phyloP scores from a whole-genome alignment of 2,113 vertebrate species.

The Dipodomys ordii region DNA sequence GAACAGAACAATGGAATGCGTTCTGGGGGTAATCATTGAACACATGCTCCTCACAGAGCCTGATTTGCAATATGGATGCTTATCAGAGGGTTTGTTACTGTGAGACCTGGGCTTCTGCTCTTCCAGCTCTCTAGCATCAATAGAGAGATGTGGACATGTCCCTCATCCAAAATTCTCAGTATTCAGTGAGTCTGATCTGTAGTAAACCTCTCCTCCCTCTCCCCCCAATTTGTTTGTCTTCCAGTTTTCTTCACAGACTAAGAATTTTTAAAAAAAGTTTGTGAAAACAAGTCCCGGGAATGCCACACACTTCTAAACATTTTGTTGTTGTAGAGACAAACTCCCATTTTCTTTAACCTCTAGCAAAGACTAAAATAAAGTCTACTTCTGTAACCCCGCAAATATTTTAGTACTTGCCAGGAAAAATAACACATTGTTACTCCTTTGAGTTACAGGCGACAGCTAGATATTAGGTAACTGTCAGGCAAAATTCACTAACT shows the following conservation, averaged over 20 bases:
- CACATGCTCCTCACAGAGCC: constrained; percentile 18
- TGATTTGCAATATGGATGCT: background rate
- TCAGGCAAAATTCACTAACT: background rate
- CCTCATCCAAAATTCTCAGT: background rate
- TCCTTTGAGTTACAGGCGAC: background rate
- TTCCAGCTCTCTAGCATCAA: background rate
- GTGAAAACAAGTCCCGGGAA: background rate
- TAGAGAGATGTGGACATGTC: background rate
- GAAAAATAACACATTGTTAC: background rate
- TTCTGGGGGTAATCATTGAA: constrained; percentile 67
- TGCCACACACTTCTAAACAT: background rate
- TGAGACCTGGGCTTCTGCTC: background rate
- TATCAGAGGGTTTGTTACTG: background rate
- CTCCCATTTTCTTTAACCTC: background rate
- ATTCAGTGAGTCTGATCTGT: background rate
- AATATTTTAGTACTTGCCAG: constrained; percentile 31
- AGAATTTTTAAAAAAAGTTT: background rate
- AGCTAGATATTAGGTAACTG: constrained; percentile 35
- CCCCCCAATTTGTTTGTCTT: background rate
- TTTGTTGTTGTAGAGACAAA: background rate
- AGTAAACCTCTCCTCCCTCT: background rate
- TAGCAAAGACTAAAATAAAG: background rate
- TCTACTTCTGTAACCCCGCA: background rate
- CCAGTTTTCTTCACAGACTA: background rate
- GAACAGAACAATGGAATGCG: constrained; percentile 66